Evolutionary conservation across 2,888 invertebrate genomes (phyloP), one percentile per base, ranked within the genome.

Genomic region (Nomada flava): DNA sequence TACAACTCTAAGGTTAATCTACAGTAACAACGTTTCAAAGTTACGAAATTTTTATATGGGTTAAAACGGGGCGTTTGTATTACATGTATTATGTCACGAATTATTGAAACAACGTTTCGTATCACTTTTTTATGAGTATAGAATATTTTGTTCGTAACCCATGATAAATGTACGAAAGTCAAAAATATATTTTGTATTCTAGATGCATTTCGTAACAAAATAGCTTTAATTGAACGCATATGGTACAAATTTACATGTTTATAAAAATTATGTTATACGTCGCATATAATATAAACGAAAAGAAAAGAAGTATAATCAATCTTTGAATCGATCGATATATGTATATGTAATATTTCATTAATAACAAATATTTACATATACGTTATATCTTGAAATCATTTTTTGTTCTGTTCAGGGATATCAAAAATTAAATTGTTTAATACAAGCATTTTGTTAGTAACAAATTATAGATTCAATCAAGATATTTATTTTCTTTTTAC

Each of bases 1-100:
- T 89, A 90, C 70, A 87, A 89, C 63, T 90, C 92, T 11, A 93
- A 93, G 89, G 87, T 93, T 67, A 93, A 93, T 90, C 85, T 93
- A 71, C 93, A 93, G 80, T 93, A 85, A 92, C 76, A 59, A 55
- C 72, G 73, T 69, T 83, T 62, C 67, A 18, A 67, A 57, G 29
- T 78, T 44, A 68, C 55, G 29, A 64, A 76, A 67, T 67, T 53
- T 75, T 76, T 67, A 67, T 63, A 72, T 64, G 75, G 23, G 26
- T 52, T 57, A 53, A 62, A 65, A 60, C 59, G 60, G 60, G 15
- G 13, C 42, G 4, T 18, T 69, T 60, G 20, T 11, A 64, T 70
- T 26, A 63, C 69, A 26, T n/a, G 52, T 67, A 42, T 73, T 62
- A 23, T 60, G 11, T 73, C 55, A 44, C 7, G 26, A 52, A 68